phyloP scores from a whole-genome alignment of 1,140 invertebrate genomes.

The Papilio polyxenes region DNA sequence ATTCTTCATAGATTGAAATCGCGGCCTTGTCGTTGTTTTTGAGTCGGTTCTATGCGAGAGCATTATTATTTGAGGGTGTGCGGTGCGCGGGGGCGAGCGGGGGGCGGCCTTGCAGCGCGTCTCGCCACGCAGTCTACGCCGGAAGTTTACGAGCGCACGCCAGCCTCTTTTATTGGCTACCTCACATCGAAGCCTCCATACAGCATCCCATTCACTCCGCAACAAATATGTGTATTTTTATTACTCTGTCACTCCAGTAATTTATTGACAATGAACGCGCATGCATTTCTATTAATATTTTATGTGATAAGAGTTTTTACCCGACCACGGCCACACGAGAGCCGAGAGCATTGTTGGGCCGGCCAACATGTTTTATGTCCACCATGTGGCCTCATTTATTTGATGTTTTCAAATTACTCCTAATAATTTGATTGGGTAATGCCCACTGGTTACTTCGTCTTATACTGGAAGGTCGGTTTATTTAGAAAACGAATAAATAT shows the following conservation, averaged over 20 bases:
- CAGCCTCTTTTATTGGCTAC: constrained; percentile 79
- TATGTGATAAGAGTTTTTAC: constrained; percentile 77
- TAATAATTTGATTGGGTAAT: constrained; percentile 48
- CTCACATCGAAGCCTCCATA: constrained; percentile 75
- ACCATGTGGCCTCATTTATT: constrained; percentile 54
- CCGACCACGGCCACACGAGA: constrained; percentile 51
- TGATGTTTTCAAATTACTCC: constrained; percentile 57
- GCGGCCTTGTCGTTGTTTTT: constrained; percentile 2
- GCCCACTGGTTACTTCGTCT: constrained; percentile 38
- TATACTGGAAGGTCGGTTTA: constrained; percentile 40
- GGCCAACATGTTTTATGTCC: constrained; percentile 66
- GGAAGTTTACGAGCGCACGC: constrained; percentile 74
- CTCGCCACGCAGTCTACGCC: constrained; percentile 78
- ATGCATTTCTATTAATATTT: constrained; percentile 81
- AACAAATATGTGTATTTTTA: constrained; percentile 79
- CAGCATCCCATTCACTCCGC: constrained; percentile 78
- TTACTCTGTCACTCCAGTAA: constrained; percentile 77
- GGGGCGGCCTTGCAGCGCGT: constrained; percentile 62
- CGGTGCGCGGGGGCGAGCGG: constrained; percentile 43
- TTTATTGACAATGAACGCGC: constrained; percentile 79
- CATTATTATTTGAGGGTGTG: constrained; percentile 45
- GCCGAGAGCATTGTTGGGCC: constrained; percentile 58
- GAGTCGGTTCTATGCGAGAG: constrained; percentile 25
- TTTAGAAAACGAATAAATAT: constrained; percentile 41
- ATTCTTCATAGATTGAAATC: neutral